Percentiles rank a stretch among this genome's conserved stretches.
Conservation (phyloP, 2,113 vertebrate species). For the Strix aluco region DNA sequence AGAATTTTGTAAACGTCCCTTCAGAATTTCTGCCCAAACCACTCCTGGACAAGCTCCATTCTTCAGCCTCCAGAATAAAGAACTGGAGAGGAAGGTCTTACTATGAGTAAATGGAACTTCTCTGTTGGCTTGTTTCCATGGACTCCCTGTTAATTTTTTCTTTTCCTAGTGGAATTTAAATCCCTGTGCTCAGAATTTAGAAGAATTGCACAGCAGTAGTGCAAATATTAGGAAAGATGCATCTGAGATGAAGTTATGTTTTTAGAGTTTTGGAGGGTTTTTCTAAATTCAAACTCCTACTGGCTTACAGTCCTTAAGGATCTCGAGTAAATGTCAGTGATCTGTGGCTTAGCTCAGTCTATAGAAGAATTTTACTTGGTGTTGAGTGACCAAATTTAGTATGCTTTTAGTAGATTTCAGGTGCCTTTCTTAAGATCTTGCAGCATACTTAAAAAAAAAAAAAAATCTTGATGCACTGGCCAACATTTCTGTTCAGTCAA, state of each 20-base stretch:
- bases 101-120: neutral
- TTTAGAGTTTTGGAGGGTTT: neutral
- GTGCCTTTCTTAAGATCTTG: neutral
- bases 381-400: neutral
- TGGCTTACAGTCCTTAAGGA: neutral
- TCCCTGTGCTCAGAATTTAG: neutral
- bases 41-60: neutral
- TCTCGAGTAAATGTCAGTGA: neutral
- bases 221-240: neutral
- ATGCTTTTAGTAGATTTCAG: neutral
- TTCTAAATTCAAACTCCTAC: neutral
- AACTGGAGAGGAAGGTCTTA: neutral
- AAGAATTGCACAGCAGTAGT: neutral
- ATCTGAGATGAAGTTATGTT: neutral
- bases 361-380: neutral
- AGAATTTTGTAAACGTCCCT: neutral
- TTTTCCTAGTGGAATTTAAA: neutral
- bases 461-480: neutral
- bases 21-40: neutral
- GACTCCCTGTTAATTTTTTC: neutral
- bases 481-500: neutral
- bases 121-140: neutral
- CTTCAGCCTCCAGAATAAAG: neutral
- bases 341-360: neutral
- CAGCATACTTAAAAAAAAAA: neutral